These are phyloP conservation scores for Pseudorasbora parva DNA, from an alignment of 2,113 vertebrate species.

Conservation along the genomic window DNA sequence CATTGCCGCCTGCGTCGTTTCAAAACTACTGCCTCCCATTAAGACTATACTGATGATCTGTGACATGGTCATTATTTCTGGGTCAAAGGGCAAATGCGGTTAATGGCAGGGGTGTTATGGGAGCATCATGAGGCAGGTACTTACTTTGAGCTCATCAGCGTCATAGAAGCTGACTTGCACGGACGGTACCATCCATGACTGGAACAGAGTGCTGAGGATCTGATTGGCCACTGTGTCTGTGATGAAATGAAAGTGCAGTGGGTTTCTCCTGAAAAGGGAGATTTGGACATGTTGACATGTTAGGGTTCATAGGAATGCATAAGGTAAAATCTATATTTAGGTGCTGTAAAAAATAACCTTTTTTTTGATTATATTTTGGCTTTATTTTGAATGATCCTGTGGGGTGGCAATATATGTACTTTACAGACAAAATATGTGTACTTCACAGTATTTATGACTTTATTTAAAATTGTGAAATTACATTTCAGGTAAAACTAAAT, in stretches of 20 bases:
- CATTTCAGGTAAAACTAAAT: background rate
- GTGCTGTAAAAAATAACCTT: no score
- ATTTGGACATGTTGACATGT: background rate
- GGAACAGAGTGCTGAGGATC: conserved; percentile 87
- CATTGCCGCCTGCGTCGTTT: background rate
- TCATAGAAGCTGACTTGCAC: conserved; percentile 92
- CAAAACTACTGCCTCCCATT: background rate
- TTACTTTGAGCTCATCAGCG: conserved; percentile 90
- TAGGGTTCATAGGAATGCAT: background rate
- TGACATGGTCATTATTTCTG: conserved; percentile 9
- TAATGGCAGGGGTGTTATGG: no score
- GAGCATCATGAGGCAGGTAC: background rate
- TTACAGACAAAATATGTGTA: no score
- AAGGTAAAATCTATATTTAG: no score
- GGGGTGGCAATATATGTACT: no score
- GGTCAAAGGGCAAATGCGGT: background rate
- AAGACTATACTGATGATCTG: background rate
- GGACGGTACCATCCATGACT: conserved; percentile 95
- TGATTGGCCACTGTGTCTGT: conserved; percentile 86
- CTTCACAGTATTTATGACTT: no score
- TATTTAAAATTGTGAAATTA: background rate
- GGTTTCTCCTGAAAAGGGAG: conserved; percentile 83
- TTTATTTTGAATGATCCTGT: background rate
- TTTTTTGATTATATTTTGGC: no score
- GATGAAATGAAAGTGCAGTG: conserved; percentile 95